These are phyloP conservation scores for Eustalomyia histrio DNA, from an alignment of 2,888 invertebrate genomes.

Conservation along the genomic window DNA sequence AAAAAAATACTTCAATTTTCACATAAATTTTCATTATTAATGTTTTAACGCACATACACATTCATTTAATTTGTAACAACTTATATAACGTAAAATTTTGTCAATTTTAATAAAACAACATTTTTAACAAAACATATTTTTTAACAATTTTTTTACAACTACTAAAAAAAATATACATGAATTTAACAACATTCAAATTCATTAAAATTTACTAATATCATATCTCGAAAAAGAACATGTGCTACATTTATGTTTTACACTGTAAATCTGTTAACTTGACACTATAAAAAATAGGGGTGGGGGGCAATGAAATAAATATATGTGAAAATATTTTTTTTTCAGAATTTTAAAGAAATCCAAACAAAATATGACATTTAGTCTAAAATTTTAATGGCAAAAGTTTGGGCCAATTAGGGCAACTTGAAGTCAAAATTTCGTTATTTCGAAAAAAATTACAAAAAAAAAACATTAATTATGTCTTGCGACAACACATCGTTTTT, in stretches of 20 bases:
- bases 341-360: too few species aligned
- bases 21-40: neutral
- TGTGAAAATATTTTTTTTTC: too few species aligned
- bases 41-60: neutral
- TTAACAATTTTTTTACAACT: neutral
- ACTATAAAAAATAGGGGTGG: too few species aligned
- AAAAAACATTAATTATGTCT: too few species aligned
- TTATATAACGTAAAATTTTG: neutral
- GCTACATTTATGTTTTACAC: neutral
- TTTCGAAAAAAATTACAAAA: too few species aligned
- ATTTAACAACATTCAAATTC: neutral
- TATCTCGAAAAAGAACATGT: neutral
- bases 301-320: too few species aligned
- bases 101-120: neutral
- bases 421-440: too few species aligned
- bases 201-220: neutral
- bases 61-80: neutral
- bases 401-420: too few species aligned
- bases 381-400: too few species aligned
- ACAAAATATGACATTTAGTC: too few species aligned
- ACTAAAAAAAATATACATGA: neutral
- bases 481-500: too few species aligned
- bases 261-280: slow-evolving; percentile 3
- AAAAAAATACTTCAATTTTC: slow-evolving; percentile 1
- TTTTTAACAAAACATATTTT: too few species aligned